Evolutionary conservation across 2,797 vertebrate genomes (phyloP), one percentile per base, ranked within the genome.

Genomic region (Dipus sagitta): DNA sequence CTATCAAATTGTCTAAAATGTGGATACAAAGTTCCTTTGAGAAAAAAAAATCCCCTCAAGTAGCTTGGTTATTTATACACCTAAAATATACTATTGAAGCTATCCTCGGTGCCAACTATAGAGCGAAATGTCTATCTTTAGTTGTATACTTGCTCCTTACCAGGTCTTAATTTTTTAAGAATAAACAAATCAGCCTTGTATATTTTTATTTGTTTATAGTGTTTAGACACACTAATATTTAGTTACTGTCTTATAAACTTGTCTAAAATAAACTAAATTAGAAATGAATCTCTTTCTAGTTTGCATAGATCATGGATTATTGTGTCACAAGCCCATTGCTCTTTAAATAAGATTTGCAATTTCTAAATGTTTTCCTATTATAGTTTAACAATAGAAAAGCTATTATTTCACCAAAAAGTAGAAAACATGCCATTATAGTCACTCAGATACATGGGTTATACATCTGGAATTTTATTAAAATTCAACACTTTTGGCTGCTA

Each of bases 381-480:
- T 58, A 58, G 34, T 68, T 86, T 80, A 92, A 77, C 14, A 68
- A 28, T 47, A 79, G 80, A 34, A 77, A 90, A 93, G 70, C 26
- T 1, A 18, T 30, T 32, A 92, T 90, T 96, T 93, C 83, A 86
- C 71, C 62, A 68, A 74, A 78, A 82, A 72, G 2, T 54, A 30
- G 64, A 62, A 58, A 78, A 8, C 68, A 34, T 21, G 30, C 18
- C 23, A 64, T 64, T 72, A 52, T 21, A 70, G 47, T 67, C 82
- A 24, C 65, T 94, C 30, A 72, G 67, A 83, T 42, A 54, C 58
- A 54, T 8, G 67, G 32, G 30, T 68, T 30, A 79, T 86, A 52
- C 93, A 87, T 94, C 84, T 92, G 74, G 81, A 94, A 90, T 94
- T 88, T 77, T 92, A 94, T 95, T 88, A 94, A 68, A 94, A 91